Base-by-base conservation (phyloP, 2,113 vertebrate genomes). In the Ailuropoda melanoleuca region DNA sequence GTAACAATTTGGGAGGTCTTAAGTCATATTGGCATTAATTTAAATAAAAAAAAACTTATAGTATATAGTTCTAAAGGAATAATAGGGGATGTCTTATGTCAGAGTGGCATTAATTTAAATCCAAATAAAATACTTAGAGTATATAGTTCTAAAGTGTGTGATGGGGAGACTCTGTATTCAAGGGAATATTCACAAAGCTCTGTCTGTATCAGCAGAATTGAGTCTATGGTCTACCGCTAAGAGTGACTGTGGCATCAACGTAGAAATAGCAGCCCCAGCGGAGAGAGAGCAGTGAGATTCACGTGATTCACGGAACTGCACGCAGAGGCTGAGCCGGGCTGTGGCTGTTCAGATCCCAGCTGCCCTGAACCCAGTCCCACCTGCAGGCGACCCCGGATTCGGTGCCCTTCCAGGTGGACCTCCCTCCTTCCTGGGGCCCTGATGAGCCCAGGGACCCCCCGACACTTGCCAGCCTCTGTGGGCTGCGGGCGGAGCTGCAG, bases 371-470 rank as follows among this genome's bases (percentile, higher is more conserved):
- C 12, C 23, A 29, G 72, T 75, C 39, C 34, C 62, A 8, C 26
- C 31, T 64, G 13, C 31, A 50, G 46, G 74, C 4, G 4, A 77
- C 74, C 26, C 74, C 4, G 4, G 29, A 48, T 48, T 15, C 3
- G 5, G 15, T 6, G 2, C 4, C 15, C 46, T 31, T 2, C 10
- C 8, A 9, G 8, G 31, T 11, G 68, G 19, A 21, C 19, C 19
- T 70, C 37, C 68, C n/a, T 64, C n/a, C n/a, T 37, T 37, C 18
- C 18, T 70, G 70, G 70, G 21, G 10, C 2, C 37, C 10, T 68
- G 19, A 39, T 72, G 68, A 24, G 9, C 43, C 26, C 6, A 9
- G 4, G 43, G 6, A 34, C 15, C 24, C 34, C 26, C 31, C 13
- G 23, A 2, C 11, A 11, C 24, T 19, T 34, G 58, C 3, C 8